Base-by-base conservation (phyloP, 1,140 invertebrate species). In the Hycleus phaleratus region DNA sequence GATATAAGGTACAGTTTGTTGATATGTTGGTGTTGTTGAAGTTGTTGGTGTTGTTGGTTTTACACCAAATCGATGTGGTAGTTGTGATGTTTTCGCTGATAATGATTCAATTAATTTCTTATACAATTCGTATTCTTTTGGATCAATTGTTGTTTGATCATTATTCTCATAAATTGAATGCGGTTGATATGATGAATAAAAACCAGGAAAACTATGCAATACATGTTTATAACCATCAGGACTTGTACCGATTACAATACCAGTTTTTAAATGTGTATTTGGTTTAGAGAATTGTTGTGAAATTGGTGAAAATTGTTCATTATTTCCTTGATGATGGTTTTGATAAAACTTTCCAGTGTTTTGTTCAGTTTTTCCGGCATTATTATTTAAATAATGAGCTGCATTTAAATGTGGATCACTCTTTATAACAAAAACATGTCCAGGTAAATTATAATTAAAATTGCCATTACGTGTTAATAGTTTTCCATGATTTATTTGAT, bases 401-500 rank as follows among this genome's bases (percentile, higher is more conserved):
- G 24, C 26, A 26, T 38, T 58, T 46, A 44, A 26, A 18, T 18
- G 26, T 5, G 49, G 25, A 38, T 46, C 52, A 26, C 38, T 64
- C 52, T 61, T 64, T 8, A 71, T 48, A 24, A 69, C 58, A 51
- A 71, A 72, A n/a, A 70, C 59, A 56, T 71, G 69, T 3, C 71
- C 71, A 1, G 70, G 70, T 40, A 70, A 52, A 38, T 54, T 59
- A 48, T 73, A 73, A 58, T 73, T 65, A 51, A 70, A 72, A 46
- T 56, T 48, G 18, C 66, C 66, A 26, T 62, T 49, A 56, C 57
- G 52, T 26, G 26, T 61, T 9, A 68, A n/a, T 18, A 63, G 56
- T 11, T 54, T 49, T 39, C 43, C 51, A 26, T 46, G 4, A 10
- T 7, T 11, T 11, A 42, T 42, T 9, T 4, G 32, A 42, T 42